Conservation (phyloP, 2,113 vertebrate genomes). For the Myotis lucifugus region DNA sequence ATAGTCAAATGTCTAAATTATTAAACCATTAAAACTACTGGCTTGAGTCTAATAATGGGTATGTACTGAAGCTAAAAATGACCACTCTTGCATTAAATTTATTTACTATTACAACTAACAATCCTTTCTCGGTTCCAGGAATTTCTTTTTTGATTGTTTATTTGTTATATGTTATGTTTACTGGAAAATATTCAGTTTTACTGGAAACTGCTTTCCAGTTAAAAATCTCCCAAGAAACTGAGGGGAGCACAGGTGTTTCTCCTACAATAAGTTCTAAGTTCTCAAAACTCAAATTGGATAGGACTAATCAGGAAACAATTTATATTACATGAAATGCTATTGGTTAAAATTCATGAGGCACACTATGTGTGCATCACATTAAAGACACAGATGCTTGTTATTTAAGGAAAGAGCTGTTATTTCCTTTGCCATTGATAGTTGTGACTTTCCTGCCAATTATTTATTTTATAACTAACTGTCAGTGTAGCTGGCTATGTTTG, state of each 20-base stretch:
- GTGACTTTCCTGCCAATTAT: constrained; percentile 8
- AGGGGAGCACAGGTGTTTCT: background rate
- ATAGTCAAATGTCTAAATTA: background rate
- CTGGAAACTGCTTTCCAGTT: background rate
- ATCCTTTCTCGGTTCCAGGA: background rate
- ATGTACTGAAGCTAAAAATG: background rate
- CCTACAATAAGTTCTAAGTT: background rate
- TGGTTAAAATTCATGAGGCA: background rate
- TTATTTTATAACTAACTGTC: background rate
- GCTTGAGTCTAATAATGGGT: background rate
- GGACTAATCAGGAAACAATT: background rate
- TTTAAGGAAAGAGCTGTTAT: background rate
- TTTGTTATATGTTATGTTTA: background rate
- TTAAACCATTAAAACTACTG: background rate
- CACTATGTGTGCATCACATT: background rate
- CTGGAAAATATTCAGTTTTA: background rate
- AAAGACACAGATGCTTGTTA: background rate
- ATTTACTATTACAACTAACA: background rate
- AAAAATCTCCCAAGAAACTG: background rate
- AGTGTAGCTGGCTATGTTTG: background rate
- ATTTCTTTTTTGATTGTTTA: background rate
- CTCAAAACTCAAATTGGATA: background rate
- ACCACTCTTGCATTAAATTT: background rate
- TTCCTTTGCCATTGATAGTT: background rate
- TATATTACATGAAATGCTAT: background rate